Conservation (phyloP, 2,888 invertebrate species). For the Nysson spinosus region DNA sequence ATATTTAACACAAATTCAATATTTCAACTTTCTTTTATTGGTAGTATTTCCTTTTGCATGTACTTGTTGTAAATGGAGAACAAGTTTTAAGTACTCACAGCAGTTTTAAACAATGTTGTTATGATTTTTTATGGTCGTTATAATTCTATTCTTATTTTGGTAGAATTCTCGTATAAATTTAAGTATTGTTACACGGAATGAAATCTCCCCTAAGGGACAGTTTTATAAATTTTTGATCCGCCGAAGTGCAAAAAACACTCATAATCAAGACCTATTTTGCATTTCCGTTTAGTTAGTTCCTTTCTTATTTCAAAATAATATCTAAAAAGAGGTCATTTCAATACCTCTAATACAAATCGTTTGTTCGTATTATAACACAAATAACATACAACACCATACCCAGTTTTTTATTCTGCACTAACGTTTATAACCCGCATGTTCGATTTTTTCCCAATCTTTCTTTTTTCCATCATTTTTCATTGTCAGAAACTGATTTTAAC, state of each 20-base stretch:
- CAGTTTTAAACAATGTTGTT: slow-evolving; percentile 30
- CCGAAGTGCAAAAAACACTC: slow-evolving; percentile 34
- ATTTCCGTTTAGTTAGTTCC: slow-evolving; percentile 57
- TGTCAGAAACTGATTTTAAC: too few relatives aligned
- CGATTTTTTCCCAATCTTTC: slow-evolving; percentile 20
- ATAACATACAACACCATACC: slow-evolving; percentile 10
- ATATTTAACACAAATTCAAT: slow-evolving; percentile 4
- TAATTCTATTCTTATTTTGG: slow-evolving; percentile 53
- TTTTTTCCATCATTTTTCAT: slow-evolving; percentile 23
- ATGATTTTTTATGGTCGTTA: slow-evolving; percentile 44
- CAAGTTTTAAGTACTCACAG: slow-evolving; percentile 34
- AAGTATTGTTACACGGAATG: slow-evolving; percentile 71
- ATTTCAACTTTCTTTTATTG: slow-evolving; percentile 20
- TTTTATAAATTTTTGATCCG: slow-evolving; percentile 69
- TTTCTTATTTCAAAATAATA: slow-evolving; percentile 60
- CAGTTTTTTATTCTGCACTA: slow-evolving; percentile 46
- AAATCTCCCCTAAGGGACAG: slow-evolving; percentile 76
- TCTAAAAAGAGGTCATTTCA: slow-evolving; percentile 45
- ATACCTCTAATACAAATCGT: slow-evolving; percentile 10
- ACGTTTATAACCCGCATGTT: slow-evolving; percentile 49
- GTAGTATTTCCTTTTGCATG: slow-evolving; percentile 59
- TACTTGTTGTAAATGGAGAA: slow-evolving; percentile 56
- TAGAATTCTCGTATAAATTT: slow-evolving; percentile 73
- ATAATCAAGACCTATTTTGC: slow-evolving; percentile 54
- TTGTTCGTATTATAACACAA: slow-evolving; percentile 4